Conservation (phyloP, 2,888 invertebrate species). For the Chesias legatella region DNA sequence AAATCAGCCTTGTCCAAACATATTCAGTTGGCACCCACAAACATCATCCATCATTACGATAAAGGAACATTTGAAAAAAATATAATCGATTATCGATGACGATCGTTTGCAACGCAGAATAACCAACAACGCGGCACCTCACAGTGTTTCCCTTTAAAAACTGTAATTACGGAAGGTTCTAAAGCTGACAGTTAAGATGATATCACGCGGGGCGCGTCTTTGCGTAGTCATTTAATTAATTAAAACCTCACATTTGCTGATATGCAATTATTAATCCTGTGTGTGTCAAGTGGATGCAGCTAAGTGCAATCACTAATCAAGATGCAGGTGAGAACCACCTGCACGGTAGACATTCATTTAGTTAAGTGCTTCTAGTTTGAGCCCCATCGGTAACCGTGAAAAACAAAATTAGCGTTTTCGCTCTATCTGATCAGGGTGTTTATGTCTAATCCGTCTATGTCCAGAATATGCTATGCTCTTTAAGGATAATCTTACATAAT, state of each 20-base stretch:
- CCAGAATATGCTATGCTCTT: conserved; percentile 14
- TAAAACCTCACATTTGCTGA: conserved; percentile 60
- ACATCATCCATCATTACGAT: conserved; percentile 22
- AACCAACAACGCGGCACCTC: conserved; percentile 19
- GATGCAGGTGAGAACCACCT: conserved; percentile 72
- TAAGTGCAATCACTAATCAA: conserved; percentile 71
- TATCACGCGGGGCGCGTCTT: conserved; percentile 35
- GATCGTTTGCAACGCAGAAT: conserved; percentile 13
- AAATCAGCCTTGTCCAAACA: conserved; percentile 9
- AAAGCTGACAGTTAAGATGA: conserved; percentile 46
- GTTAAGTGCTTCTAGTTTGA: conserved; percentile 52
- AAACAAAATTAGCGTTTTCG: conserved; percentile 46
- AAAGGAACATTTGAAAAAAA: conserved; percentile 13
- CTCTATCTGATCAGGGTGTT: conserved; percentile 23
- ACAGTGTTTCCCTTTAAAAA: conserved; percentile 26
- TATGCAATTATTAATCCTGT: conserved; percentile 59
- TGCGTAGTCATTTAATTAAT: conserved; percentile 60
- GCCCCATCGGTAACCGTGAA: conserved; percentile 35
- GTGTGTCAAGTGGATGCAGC: conserved; percentile 54
- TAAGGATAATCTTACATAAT: conserved; percentile 21
- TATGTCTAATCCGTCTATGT: conserved; percentile 27
- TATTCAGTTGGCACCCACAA: conserved; percentile 13
- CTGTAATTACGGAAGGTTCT: conserved; percentile 35
- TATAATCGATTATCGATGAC: conserved; percentile 9
- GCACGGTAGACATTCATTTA: conserved; percentile 51